Conservation (phyloP, 2,888 invertebrate genomes). For the Homarus gammarus region DNA sequence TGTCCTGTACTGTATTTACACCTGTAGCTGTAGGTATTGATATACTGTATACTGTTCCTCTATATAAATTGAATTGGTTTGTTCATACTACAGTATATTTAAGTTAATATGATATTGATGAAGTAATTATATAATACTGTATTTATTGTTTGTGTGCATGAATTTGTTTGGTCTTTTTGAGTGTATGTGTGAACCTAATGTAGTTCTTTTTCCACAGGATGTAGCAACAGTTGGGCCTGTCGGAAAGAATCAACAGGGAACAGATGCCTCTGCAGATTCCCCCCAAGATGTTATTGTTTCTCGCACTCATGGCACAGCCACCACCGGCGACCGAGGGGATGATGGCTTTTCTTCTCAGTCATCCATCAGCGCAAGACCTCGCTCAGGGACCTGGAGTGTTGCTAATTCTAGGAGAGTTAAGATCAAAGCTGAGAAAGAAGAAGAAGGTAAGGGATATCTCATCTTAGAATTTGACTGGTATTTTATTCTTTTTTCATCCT, state of each 20-base stretch:
- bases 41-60: no score
- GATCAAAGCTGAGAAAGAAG: constrained; percentile 71
- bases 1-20: no score
- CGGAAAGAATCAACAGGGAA: background rate
- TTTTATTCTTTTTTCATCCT: no score
- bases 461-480: no score
- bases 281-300: constrained; percentile 4
- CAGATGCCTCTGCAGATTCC: background rate
- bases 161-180: no score
- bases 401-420: constrained; percentile 70
- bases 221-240: constrained; percentile 19
- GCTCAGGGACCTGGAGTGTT: constrained; percentile 75
- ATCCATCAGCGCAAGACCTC: constrained; percentile 34
- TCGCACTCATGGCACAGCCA: background rate
- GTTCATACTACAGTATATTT: no score
- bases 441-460: constrained; percentile 65
- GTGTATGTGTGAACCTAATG: background rate
- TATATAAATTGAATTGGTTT: no score
- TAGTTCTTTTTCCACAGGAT: constrained; percentile 15
- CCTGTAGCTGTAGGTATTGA: no score
- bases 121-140: no score
- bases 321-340: background rate
- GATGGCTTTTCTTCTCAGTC: background rate
- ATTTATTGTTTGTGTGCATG: no score
- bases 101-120: no score